phyloP scores from a whole-genome alignment of 92 coral and sea anemone genomes.

The Desmophyllum pertusum region DNA sequence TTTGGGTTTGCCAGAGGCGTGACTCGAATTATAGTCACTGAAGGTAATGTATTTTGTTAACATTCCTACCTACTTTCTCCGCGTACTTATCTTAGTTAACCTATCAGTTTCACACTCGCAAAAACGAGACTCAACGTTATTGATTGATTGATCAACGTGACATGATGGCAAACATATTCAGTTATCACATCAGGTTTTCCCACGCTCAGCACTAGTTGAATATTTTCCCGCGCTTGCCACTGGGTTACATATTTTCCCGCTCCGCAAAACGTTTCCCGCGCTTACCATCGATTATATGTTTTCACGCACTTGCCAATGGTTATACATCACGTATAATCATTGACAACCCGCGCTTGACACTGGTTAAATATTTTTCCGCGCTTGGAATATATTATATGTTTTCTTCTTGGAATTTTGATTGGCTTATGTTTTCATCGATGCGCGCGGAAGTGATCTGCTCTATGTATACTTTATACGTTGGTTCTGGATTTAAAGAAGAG shows the following conservation, averaged over 20 bases:
- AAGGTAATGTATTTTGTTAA: conserved; percentile 21
- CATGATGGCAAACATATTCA: too few species aligned
- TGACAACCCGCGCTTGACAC: neutral
- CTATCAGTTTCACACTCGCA: too few species aligned
- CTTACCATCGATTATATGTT: neutral
- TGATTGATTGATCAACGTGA: too few species aligned
- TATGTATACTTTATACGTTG: neutral
- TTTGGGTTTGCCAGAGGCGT: conserved; percentile 78
- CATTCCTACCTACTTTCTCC: too few species aligned
- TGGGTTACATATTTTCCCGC: too few species aligned
- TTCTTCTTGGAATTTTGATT: neutral
- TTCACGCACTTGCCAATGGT: neutral
- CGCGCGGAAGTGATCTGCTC: neutral
- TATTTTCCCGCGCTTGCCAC: too few species aligned
- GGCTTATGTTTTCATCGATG: neutral
- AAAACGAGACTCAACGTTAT: too few species aligned
- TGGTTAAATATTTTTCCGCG: neutral
- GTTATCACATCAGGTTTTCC: too few species aligned
- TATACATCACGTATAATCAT: too few species aligned
- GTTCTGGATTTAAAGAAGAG: neutral
- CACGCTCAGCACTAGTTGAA: too few species aligned
- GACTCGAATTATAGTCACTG: conserved; percentile 46
- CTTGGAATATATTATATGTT: neutral
- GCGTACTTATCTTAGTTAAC: too few species aligned
- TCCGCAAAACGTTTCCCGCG: neutral